Evolutionary conservation across 2,113 vertebrate genomes (phyloP), one percentile per base, ranked within the genome.

Genomic region (Crotophaga sulcirostris): DNA sequence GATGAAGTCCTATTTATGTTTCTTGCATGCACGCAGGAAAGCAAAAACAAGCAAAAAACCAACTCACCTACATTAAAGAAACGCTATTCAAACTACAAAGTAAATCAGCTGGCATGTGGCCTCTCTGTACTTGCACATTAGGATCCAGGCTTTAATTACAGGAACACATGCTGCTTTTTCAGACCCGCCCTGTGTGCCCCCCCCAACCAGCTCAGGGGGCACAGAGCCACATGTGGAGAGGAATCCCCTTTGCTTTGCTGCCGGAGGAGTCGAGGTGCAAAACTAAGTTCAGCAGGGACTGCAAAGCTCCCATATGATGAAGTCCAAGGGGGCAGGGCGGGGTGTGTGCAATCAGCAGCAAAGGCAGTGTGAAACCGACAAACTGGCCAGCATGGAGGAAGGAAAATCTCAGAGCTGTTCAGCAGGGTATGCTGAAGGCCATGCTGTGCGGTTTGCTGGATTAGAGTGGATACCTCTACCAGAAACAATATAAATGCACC

Each of bases 1-100:
- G 84, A 96, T 96, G 76, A 96, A 92, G 90, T 64, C 80, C 91
- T 96, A 96, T 96, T 96, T 97, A 94, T 91, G 94, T 93, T 94
- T 94, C 90, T 92, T 4, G 4, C 79, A 89, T 0, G 3, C 80
- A 70, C 1, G 0, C 5, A 17, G 55, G 86, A 62, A 66, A 92
- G 84, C 45, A 34, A 28, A 52, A 55, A 33, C 47, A 58, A 66
- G 52, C 9, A 40, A 77, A 84, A 91, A 94, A 76, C 4, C 83
- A 90, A 78, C 76, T 76, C 84, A 89, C 92, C 79, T 93, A 91
- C 94, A 66, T 93, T 52, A 95, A 93, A 94, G 88, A 68, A 94
- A 85, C 1, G 14, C 83, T 93, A 29, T 94, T 88, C 64, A 75
- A 94, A 66, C 84, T 90, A 78, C 83, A 89, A 84, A 94, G 95